Conservation (phyloP, 2,113 vertebrate genomes). For the Cygnus atratus region DNA sequence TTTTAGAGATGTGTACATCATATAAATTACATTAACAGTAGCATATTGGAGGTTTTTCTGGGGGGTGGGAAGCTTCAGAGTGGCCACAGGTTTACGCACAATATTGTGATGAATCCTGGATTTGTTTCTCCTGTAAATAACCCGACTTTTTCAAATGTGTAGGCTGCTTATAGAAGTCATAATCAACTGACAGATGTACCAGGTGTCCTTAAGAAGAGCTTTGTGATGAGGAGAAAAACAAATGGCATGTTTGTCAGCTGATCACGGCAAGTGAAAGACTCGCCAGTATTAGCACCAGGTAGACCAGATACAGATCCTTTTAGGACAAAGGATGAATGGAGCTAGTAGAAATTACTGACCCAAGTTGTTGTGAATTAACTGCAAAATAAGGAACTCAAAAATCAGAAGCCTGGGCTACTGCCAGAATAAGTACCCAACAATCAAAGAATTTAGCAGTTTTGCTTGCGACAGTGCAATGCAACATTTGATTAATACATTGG, state of each 20-base stretch:
- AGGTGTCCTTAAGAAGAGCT: background rate
- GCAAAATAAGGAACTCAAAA: background rate
- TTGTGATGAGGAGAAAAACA: background rate
- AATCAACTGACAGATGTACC: background rate
- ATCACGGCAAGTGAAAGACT: background rate
- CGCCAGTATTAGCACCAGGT: background rate
- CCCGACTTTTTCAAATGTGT: background rate
- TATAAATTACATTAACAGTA: background rate
- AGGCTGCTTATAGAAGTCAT: background rate
- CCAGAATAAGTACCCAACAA: background rate
- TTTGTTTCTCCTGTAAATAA: background rate
- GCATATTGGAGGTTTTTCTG: background rate
- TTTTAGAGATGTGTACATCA: background rate
- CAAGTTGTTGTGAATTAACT: background rate
- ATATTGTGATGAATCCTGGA: background rate
- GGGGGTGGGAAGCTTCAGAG: background rate
- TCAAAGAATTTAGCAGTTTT: background rate
- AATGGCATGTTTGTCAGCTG: background rate
- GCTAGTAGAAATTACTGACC: background rate
- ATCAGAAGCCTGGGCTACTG: background rate
- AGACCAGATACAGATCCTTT: background rate
- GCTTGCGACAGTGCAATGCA: background rate
- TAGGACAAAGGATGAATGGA: background rate
- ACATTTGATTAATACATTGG: background rate
- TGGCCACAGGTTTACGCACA: background rate